A percentile compares a stretch with the other conserved stretches of the same genome.
Conservation (phyloP, 2,113 vertebrate species). For the Mobula birostris region DNA sequence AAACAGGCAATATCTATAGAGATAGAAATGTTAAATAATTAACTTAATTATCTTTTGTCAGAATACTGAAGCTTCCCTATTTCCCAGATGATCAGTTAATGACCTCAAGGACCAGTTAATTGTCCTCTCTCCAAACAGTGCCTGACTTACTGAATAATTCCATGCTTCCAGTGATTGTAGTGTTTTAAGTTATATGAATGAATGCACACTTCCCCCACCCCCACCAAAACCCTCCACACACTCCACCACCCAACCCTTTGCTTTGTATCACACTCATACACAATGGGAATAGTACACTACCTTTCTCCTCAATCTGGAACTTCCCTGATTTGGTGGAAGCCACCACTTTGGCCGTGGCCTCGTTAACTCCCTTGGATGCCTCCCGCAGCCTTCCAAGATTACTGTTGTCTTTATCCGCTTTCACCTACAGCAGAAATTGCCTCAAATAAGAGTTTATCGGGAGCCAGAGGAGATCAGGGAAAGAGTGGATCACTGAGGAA, state of each 20-base stretch:
- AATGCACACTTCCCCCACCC: not conserved
- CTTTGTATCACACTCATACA: not conserved
- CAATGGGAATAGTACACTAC: constrained; percentile 47
- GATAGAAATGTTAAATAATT: not conserved
- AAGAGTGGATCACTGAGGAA: no score
- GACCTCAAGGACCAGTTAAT: not conserved
- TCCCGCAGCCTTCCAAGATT: constrained; percentile 79
- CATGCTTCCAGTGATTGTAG: not conserved
- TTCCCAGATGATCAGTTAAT: not conserved
- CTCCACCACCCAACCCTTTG: no score
- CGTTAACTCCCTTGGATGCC: constrained; percentile 79
- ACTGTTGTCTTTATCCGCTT: constrained; percentile 82
- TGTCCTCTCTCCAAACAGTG: not conserved
- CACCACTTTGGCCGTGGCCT: constrained; percentile 80
- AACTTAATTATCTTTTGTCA: not conserved
- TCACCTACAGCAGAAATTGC: constrained; percentile 63
- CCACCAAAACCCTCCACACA: no score
- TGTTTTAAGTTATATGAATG: not conserved
- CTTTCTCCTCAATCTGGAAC: constrained; percentile 85
- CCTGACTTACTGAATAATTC: not conserved
- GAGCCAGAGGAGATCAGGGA: no score
- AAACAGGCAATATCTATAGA: not conserved
- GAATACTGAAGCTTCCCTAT: not conserved
- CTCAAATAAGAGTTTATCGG: not conserved
- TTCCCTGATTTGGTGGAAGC: constrained; percentile 87